A percentile compares a stretch with the other conserved stretches of the same genome.
These are phyloP conservation scores for Bryconaethiops microstoma DNA, from an alignment of 2,797 vertebrate species.

Conservation along the genomic window DNA sequence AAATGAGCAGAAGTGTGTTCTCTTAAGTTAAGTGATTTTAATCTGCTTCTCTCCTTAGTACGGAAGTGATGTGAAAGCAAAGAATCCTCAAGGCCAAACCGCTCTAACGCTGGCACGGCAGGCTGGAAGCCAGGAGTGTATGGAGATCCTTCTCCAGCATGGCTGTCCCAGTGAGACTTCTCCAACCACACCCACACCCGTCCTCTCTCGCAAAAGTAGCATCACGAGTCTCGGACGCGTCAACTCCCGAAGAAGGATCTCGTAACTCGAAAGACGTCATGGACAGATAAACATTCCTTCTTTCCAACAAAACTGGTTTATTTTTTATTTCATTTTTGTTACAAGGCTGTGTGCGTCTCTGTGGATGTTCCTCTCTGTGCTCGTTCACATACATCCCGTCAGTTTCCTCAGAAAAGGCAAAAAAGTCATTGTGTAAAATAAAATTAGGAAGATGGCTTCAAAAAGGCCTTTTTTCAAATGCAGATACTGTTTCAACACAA, in stretches of 20 bases:
- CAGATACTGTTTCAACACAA: conserved; percentile 69
- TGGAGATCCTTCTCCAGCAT: conserved; percentile 89
- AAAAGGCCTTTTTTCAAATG: conserved; percentile 35
- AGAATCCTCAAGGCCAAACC: conserved; percentile 84
- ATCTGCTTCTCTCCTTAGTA: conserved; percentile 74
- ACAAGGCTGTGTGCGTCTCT: conserved; percentile 47
- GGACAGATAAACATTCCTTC: conserved; percentile 46
- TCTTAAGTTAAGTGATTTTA: neutral
- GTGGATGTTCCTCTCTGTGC: conserved; percentile 45
- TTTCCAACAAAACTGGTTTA: conserved; percentile 29
- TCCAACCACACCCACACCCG: conserved; percentile 80
- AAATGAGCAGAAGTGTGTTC: too few relatives aligned
- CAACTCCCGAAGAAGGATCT: conserved; percentile 79
- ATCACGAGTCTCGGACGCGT: conserved; percentile 87
- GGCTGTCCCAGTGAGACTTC: conserved; percentile 86
- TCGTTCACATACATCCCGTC: conserved; percentile 38
- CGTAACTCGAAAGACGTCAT: conserved; percentile 63
- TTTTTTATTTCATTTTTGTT: conserved; percentile 44
- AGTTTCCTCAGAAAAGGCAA: conserved; percentile 44
- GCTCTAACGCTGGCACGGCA: conserved; percentile 85
- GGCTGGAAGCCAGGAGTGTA: conserved; percentile 86
- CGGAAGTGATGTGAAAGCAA: conserved; percentile 87
- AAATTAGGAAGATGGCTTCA: conserved; percentile 39
- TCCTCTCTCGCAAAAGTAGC: conserved; percentile 88
- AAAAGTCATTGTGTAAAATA: conserved; percentile 36